Evolutionary conservation across 2,888 invertebrate species (phyloP).

Genomic region (Drosophila cognata): DNA sequence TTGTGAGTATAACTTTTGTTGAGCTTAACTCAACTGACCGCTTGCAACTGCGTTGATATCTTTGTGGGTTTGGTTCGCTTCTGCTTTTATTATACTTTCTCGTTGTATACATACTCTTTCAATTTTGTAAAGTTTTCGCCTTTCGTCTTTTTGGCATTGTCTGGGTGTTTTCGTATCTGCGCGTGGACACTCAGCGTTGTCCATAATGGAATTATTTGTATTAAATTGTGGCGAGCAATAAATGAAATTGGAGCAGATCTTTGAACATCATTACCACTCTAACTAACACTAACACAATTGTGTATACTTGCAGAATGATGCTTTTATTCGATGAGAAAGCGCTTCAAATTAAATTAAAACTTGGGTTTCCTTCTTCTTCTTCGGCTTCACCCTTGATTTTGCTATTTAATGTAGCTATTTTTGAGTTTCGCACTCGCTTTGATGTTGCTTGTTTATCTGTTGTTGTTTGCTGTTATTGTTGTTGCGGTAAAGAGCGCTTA

Average conservation of each 20-base stretch:
- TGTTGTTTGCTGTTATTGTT: slow-evolving; percentile 2
- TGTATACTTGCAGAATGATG: slow-evolving; percentile 66
- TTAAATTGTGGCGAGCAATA: slow-evolving; percentile 76
- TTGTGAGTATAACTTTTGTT: slow-evolving; percentile 26
- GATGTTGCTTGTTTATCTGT: slow-evolving; percentile 32
- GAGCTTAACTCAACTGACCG: slow-evolving; percentile 56
- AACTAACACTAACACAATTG: slow-evolving; percentile 62
- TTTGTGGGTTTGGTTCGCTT: slow-evolving; percentile 37
- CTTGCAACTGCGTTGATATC: slow-evolving; percentile 68
- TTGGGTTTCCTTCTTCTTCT: slow-evolving; percentile 42
- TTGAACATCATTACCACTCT: slow-evolving; percentile 42
- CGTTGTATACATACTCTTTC: slow-evolving; percentile 57
- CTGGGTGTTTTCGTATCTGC: slow-evolving; percentile 25
- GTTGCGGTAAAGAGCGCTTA: slow-evolving; percentile 47
- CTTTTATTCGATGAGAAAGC: slow-evolving; percentile 57
- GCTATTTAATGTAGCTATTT: slow-evolving; percentile 39
- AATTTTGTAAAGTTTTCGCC: slow-evolving; percentile 57
- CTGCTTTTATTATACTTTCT: slow-evolving; percentile 15
- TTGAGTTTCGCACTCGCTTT: slow-evolving; percentile 31
- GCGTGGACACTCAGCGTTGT: slow-evolving; percentile 52
- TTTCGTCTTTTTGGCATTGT: slow-evolving; percentile 14
- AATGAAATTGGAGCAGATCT: slow-evolving; percentile 61
- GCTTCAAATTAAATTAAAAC: slow-evolving; percentile 73
- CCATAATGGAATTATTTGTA: slow-evolving; percentile 77
- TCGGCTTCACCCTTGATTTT: slow-evolving; percentile 10